Evolutionary conservation across 2,888 invertebrate species (phyloP).

Genomic region (Rosalia funebris): DNA sequence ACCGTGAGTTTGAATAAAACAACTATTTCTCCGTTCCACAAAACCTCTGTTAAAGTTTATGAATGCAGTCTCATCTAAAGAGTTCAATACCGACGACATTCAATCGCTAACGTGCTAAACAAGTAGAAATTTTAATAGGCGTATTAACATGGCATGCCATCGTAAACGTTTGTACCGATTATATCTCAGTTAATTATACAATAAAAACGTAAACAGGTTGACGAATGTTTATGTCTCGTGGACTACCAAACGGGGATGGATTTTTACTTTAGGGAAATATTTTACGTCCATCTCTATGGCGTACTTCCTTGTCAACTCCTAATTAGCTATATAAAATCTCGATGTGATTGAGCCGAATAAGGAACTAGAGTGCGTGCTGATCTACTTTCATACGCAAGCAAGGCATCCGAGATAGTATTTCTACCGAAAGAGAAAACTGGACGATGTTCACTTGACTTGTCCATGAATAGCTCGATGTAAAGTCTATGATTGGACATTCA

Average conservation of each 20-base stretch:
- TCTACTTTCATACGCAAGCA: conserved; percentile 54
- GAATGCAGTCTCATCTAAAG: not conserved
- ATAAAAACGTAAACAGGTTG: not conserved
- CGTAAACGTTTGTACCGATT: conserved; percentile 8
- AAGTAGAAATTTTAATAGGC: not conserved
- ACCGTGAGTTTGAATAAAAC: not conserved
- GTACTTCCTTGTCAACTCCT: conserved; percentile 35
- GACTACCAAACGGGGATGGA: conserved; percentile 3
- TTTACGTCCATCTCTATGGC: conserved; percentile 15
- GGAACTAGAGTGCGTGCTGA: conserved; percentile 46
- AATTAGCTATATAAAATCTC: conserved; percentile 42
- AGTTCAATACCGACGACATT: not conserved
- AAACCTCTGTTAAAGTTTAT: not conserved
- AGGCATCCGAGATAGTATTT: conserved; percentile 49
- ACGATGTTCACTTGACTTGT: conserved; percentile 31
- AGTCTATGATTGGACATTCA: conserved; percentile 47
- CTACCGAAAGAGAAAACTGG: conserved; percentile 56
- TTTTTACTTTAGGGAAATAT: conserved; percentile 14
- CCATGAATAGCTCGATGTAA: conserved; percentile 37
- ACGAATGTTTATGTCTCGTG: not conserved
- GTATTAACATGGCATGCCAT: not conserved
- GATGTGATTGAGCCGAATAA: conserved; percentile 31
- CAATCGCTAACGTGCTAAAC: not conserved
- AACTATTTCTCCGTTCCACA: conserved; percentile 1
- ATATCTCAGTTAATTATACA: not conserved